Evolutionary conservation across 2,888 invertebrate genomes (phyloP), one percentile per base, ranked within the genome.

Genomic region (Odontocolon sp.): DNA sequence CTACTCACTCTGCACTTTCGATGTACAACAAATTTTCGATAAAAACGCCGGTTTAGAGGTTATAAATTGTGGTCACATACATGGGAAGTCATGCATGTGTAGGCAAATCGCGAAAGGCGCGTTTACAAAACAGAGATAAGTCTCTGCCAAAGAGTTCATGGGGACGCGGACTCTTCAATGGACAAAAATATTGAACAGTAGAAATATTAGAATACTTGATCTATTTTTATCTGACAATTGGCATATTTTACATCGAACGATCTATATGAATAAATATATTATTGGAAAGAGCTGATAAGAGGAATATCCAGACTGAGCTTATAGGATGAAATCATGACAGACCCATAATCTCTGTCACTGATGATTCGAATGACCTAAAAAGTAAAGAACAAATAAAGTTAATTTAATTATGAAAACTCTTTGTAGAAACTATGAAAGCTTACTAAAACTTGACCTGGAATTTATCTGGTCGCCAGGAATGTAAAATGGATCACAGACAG

Each of bases 401-500:
- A 42, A 11, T 42, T 16, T 4, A 42, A 42, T 6, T 16, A 38
- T 16, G 2, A 3, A 11, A 6, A 42, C 1, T 16, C 6, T 5
- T n/a, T n/a, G n/a, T n/a, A n/a, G n/a, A n/a, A n/a, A n/a, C n/a
- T n/a, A n/a, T n/a, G n/a, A n/a, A n/a, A n/a, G n/a, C n/a, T n/a
- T n/a, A n/a, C n/a, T n/a, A n/a, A n/a, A n/a, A n/a, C n/a, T 94
- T 94, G 93, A 98, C 98, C 93, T 94, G 2, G 98, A 98, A 47
- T 93, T 94, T 56, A 99, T 95, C 82, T 94, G 94, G 86, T 98
- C 96, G 26, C 98, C 98, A 28, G 98, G 98, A 86, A 96, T 94
- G 91, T 99, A 98, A 91, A 99, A 99, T 50, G 99, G 99, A 92
- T 99, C 98, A 87, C 97, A 98, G 72, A 99, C 95, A 79, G 97